phyloP scores from a whole-genome alignment of 2,797 vertebrate genomes.

The Chelon labrosus region DNA sequence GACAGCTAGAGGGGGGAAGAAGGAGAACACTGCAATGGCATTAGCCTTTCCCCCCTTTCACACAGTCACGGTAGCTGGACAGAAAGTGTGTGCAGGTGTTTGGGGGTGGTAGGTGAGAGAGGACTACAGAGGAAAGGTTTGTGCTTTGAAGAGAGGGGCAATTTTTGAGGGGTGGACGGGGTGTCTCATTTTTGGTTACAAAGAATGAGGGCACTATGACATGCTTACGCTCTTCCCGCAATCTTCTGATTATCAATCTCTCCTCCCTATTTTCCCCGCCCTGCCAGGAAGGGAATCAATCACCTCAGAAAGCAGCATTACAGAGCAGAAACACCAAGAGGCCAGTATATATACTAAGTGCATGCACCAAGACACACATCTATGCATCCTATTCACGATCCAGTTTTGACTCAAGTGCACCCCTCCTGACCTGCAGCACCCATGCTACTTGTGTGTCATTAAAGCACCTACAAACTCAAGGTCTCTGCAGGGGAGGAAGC shows the following conservation, averaged over 20 bases:
- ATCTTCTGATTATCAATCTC: conserved; percentile 38
- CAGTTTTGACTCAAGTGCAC: conserved; percentile 20
- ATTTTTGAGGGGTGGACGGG: not conserved
- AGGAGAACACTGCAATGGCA: conserved; percentile 39
- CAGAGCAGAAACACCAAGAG: conserved; percentile 49
- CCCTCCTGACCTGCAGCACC: conserved; percentile 30
- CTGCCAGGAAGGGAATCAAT: conserved; percentile 57
- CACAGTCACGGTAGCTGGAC: conserved; percentile 7
- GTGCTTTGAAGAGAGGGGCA: conserved; percentile 28
- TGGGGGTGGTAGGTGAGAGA: conserved; percentile 11
- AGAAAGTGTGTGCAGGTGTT: conserved; percentile 19
- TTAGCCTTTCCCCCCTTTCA: conserved; percentile 22
- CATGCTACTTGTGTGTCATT: conserved; percentile 19
- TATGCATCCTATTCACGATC: not conserved
- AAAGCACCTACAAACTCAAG: conserved; percentile 52
- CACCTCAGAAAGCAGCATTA: conserved; percentile 60
- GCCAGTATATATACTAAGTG: conserved; percentile 14
- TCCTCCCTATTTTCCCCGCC: conserved; percentile 29
- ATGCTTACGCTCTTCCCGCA: conserved; percentile 60
- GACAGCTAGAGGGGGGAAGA: conserved; percentile 24
- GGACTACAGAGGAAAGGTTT: conserved; percentile 37
- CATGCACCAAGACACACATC: not conserved
- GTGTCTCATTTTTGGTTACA: conserved; percentile 22
- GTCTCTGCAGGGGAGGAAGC: conserved; percentile 44
- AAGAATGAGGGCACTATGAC: conserved; percentile 41